Conservation (phyloP, 1,140 invertebrate species). For the Achroia grisella region DNA sequence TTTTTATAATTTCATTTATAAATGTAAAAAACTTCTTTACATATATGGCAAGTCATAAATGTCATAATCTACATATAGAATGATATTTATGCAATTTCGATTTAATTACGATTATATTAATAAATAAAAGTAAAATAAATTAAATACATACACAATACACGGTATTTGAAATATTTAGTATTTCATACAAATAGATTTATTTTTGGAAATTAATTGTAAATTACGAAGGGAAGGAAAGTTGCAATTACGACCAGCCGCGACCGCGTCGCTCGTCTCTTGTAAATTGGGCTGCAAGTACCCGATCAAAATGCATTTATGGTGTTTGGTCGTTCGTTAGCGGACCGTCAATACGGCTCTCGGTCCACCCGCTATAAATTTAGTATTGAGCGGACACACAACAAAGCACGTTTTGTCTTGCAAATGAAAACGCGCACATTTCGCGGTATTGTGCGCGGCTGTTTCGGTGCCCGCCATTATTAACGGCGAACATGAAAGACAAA, state of each 20-base stretch:
- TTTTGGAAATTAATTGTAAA: no score
- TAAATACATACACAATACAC: no score
- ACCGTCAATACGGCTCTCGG: conserved; percentile 62
- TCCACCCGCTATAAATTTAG: conserved; percentile 70
- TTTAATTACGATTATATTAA: no score
- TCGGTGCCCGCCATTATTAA: conserved; percentile 73
- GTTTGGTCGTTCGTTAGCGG: conserved; percentile 59
- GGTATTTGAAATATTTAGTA: no score
- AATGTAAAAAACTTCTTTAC: no score
- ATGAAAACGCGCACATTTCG: conserved; percentile 73
- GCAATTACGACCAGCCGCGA: not conserved
- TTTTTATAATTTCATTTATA: no score
- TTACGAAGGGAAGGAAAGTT: no score
- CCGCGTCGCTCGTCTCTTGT: not conserved
- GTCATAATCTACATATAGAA: no score
- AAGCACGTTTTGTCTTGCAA: conserved; percentile 73
- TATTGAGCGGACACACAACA: conserved; percentile 72
- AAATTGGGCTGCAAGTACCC: conserved; percentile 22
- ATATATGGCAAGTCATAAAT: no score
- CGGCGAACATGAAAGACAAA: conserved; percentile 73
- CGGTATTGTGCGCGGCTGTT: conserved; percentile 72
- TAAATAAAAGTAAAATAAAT: no score
- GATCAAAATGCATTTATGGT: conserved; percentile 65
- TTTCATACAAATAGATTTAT: no score
- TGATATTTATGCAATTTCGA: no score